Percentiles rank a stretch among this genome's conserved stretches.
phyloP scores from a whole-genome alignment of 2,888 invertebrate genomes.

The Athalia circularis region DNA sequence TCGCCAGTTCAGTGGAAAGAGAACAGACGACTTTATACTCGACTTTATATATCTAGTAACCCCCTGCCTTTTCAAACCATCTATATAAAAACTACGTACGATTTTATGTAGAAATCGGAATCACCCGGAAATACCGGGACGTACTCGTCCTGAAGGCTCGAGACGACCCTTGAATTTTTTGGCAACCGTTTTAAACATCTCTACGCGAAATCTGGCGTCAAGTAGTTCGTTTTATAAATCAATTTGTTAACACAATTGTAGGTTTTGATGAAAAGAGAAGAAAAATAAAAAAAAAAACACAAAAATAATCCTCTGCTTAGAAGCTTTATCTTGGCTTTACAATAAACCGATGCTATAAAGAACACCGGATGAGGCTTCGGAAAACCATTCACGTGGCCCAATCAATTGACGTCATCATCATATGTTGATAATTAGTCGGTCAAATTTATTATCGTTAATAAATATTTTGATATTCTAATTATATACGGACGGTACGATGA shows the following conservation, averaged over 20 bases:
- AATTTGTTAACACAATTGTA: not conserved
- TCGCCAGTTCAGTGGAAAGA: not conserved
- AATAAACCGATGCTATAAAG: too few relatives aligned
- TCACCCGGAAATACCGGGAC: not conserved
- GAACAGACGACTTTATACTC: not conserved
- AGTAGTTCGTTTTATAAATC: conserved; percentile 4
- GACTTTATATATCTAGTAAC: not conserved
- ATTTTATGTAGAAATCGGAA: not conserved
- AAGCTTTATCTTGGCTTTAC: too few relatives aligned
- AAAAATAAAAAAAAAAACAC: not conserved
- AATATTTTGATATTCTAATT: too few relatives aligned
- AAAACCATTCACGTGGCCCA: too few relatives aligned
- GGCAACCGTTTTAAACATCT: conserved; percentile 10
- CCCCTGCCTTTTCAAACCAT: not conserved
- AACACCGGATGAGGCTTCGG: too few relatives aligned
- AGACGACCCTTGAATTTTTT: not conserved
- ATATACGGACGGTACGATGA: too few relatives aligned
- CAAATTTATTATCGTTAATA: too few relatives aligned
- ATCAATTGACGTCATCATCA: too few relatives aligned
- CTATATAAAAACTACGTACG: too few relatives aligned
- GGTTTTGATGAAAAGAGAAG: conserved; percentile 4
- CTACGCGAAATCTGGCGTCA: not conserved
- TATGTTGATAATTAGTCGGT: too few relatives aligned
- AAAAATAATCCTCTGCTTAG: not conserved
- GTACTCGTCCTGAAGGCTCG: too few relatives aligned